These are phyloP conservation scores for Erpobdella octoculata DNA, from an alignment of 2,888 invertebrate genomes.

Conservation along the genomic window DNA sequence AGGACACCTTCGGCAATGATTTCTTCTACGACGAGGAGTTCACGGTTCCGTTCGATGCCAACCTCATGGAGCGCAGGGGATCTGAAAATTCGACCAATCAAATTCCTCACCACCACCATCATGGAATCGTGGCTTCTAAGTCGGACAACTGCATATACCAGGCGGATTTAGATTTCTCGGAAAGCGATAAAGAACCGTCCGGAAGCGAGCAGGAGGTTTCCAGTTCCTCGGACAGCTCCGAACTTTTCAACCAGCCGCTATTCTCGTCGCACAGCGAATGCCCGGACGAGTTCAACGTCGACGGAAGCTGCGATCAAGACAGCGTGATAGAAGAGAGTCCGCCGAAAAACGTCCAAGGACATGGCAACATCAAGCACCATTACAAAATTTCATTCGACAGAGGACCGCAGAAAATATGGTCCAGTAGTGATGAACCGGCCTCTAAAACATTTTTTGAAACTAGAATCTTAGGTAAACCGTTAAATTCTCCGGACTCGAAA, in stretches of 20 bases:
- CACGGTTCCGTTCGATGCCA: conserved; percentile 41
- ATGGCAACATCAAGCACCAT: conserved; percentile 32
- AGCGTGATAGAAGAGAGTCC: conserved; percentile 4
- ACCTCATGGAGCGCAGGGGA: conserved; percentile 30
- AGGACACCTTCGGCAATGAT: conserved; percentile 47
- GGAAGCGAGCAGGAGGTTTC: conserved; percentile 28
- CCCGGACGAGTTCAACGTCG: conserved; percentile 13
- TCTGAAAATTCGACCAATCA: conserved; percentile 4
- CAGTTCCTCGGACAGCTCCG: conserved; percentile 35
- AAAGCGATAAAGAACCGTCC: conserved; percentile 30
- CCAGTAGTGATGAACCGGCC: conserved; percentile 28
- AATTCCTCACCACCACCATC: not conserved
- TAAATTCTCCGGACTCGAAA: too few species aligned
- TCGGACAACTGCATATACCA: conserved; percentile 38
- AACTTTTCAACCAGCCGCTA: conserved; percentile 33
- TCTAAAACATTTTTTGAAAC: conserved; percentile 8
- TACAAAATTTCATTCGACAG: conserved; percentile 38
- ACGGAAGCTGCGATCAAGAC: not conserved
- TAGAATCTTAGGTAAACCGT: too few species aligned
- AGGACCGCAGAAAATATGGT: conserved; percentile 31
- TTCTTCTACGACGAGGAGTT: conserved; percentile 51
- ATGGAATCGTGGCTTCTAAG: conserved; percentile 33
- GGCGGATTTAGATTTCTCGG: conserved; percentile 17
- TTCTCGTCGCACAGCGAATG: conserved; percentile 33
- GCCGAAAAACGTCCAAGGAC: not conserved